These are phyloP conservation scores for Mormyrus iriodes DNA, from an alignment of 2,113 vertebrate species.

Conservation along the genomic window DNA sequence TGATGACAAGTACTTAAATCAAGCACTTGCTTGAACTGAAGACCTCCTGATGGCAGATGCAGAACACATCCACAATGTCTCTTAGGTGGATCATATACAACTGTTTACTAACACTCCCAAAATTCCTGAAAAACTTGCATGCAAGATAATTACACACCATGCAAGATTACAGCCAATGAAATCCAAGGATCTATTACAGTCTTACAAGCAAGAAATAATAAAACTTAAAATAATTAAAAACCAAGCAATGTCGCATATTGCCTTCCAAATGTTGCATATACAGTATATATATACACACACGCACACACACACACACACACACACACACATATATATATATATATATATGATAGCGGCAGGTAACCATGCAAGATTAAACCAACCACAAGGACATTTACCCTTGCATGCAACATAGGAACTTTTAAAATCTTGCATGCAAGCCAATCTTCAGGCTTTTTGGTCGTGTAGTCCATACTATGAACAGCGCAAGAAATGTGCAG, in stretches of 20 bases:
- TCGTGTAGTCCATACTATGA: background rate
- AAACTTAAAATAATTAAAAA: conserved; percentile 11
- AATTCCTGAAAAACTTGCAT: conserved; percentile 35
- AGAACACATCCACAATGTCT: conserved; percentile 16
- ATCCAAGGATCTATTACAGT: conserved; percentile 31
- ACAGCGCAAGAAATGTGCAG: background rate
- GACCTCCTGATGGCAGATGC: conserved; percentile 22
- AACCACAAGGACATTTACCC: conserved; percentile 17
- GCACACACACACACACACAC: background rate
- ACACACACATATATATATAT: background rate
- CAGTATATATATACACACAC: conserved; percentile 3
- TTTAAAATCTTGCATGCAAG: conserved; percentile 29
- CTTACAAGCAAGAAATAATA: conserved; percentile 25
- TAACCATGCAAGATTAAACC: conserved; percentile 28
- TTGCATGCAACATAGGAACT: conserved; percentile 24
- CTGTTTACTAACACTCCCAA: conserved; percentile 27
- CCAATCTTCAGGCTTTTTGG: conserved; percentile 29
- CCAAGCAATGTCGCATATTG: background rate
- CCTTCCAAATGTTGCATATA: conserved; percentile 19
- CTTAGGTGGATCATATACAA: conserved; percentile 22
- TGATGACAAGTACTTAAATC: conserved; percentile 15
- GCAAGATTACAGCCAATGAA: conserved; percentile 37
- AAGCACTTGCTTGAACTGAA: conserved; percentile 11
- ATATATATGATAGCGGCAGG: background rate
- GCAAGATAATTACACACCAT: conserved; percentile 27